Percentiles rank a stretch among this genome's conserved stretches.
phyloP scores from a whole-genome alignment of 1,140 invertebrate genomes.

The Philopotamus ludificatus region DNA sequence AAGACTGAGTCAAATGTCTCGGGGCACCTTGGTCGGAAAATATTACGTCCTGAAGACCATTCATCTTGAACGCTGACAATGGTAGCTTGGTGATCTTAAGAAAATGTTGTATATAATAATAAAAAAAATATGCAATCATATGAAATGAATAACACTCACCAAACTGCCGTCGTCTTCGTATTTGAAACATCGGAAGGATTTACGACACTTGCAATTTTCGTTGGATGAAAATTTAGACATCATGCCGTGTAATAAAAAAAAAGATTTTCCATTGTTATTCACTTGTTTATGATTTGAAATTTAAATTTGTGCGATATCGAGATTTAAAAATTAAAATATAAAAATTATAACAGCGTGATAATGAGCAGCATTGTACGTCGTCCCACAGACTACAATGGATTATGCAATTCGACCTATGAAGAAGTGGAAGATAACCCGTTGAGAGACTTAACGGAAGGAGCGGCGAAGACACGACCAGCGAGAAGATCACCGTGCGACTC shows the following conservation, averaged over 20 bases:
- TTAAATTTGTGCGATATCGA: background rate
- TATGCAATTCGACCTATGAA: background rate
- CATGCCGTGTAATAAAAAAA: background rate
- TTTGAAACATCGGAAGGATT: constrained; percentile 43
- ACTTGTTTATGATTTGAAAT: background rate
- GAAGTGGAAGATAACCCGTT: background rate
- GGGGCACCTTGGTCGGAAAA: constrained; percentile 53
- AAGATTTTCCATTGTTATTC: no score
- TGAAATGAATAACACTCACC: constrained; percentile 43
- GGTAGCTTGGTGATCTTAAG: constrained; percentile 52
- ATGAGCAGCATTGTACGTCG: background rate
- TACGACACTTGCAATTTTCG: background rate
- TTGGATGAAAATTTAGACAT: background rate
- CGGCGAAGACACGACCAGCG: no score
- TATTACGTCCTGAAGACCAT: constrained; percentile 54
- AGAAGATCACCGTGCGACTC: no score
- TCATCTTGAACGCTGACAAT: constrained; percentile 54
- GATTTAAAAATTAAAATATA: background rate
- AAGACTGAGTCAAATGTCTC: constrained; percentile 51
- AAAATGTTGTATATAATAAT: background rate
- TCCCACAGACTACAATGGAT: background rate
- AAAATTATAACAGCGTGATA: background rate
- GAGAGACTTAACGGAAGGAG: background rate
- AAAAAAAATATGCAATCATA: background rate
- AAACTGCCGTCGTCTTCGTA: constrained; percentile 53